A percentile compares a stretch with the other conserved stretches of the same genome.
Evolutionary conservation across 2,888 invertebrate genomes (phyloP).

Genomic region (Loripinus fragilis): DNA sequence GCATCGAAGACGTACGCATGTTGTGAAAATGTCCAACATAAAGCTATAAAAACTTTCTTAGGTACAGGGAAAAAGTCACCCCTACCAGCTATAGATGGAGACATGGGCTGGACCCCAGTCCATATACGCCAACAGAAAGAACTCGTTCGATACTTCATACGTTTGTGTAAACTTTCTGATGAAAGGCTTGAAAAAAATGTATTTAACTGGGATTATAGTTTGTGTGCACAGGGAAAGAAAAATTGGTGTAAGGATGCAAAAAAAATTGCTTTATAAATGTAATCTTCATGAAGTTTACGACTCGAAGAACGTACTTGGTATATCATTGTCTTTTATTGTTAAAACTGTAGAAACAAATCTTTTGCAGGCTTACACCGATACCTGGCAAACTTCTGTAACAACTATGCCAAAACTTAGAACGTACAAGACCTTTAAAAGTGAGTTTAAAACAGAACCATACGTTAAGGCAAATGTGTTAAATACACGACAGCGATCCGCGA

Average conservation of each 20-base stretch:
- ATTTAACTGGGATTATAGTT: constrained; percentile 16
- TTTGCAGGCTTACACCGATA: background rate
- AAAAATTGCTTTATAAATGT: background rate
- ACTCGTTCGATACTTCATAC: background rate
- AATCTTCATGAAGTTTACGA: background rate
- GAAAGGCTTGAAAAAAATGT: background rate
- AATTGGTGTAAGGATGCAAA: constrained; percentile 17
- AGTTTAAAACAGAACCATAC: constrained; percentile 5
- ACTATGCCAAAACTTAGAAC: constrained; percentile 10
- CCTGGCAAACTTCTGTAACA: background rate
- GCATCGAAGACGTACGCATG: constrained; percentile 6
- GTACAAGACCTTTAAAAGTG: background rate
- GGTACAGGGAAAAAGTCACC: constrained; percentile 17
- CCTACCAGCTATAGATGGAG: background rate
- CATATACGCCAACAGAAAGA: constrained; percentile 8
- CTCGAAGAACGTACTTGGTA: background rate
- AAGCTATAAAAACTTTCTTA: constrained; percentile 7
- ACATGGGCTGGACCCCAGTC: constrained; percentile 7
- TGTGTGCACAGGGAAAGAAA: background rate
- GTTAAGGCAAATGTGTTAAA: background rate
- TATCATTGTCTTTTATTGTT: background rate
- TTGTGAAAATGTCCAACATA: constrained; percentile 2
- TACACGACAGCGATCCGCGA: background rate
- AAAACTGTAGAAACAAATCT: background rate
- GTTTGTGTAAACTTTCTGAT: background rate